Evolutionary conservation across 2,797 vertebrate species (phyloP).

Genomic region (Octomys mimax): DNA sequence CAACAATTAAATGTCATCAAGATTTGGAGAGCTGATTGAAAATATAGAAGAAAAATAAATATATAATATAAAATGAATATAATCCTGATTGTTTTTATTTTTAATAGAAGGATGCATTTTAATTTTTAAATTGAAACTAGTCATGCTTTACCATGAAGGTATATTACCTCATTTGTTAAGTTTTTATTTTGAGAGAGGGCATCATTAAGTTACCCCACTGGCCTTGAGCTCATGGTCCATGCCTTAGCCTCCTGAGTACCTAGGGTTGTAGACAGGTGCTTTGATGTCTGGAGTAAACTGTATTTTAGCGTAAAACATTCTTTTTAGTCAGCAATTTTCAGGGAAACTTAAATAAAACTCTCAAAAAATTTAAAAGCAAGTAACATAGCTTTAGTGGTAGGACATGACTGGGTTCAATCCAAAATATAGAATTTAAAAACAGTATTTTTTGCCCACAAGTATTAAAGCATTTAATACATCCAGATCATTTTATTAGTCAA

Average conservation of each 20-base stretch:
- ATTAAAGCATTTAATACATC: background rate
- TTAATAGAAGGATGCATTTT: background rate
- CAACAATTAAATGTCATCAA: background rate
- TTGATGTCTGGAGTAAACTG: background rate
- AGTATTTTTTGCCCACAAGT: background rate
- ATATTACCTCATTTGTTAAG: background rate
- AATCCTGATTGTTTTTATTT: background rate
- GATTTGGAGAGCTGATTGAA: constrained; percentile 5
- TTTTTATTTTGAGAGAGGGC: background rate
- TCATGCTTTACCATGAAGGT: background rate
- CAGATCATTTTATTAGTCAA: constrained; percentile 25
- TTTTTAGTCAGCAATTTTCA: constrained; percentile 21
- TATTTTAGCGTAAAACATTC: background rate
- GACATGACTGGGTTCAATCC: too few species aligned
- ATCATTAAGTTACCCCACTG: background rate
- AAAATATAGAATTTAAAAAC: background rate
- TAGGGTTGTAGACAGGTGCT: background rate
- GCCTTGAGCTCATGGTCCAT: background rate
- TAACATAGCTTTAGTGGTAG: too few species aligned
- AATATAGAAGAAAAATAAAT: background rate
- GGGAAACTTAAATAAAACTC: background rate
- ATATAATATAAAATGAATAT: background rate
- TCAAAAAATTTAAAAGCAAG: too few species aligned
- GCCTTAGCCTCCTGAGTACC: background rate
- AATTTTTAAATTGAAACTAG: background rate